Conservation (phyloP, 2,797 vertebrate genomes). For the Galago senegalensis region DNA sequence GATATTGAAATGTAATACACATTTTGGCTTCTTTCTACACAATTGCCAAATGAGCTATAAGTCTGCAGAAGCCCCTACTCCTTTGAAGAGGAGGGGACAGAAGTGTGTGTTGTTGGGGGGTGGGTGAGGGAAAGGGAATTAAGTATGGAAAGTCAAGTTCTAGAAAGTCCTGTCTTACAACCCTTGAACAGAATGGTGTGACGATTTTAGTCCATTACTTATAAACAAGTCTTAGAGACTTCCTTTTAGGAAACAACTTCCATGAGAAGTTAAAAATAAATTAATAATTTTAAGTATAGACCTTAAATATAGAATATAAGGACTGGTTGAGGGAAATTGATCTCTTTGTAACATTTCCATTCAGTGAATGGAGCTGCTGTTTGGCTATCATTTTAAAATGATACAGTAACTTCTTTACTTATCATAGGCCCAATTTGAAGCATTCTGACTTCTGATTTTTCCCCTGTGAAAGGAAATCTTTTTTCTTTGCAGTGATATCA, state of each 20-base stretch:
- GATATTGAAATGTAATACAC: conserved; percentile 65
- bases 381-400: conserved; percentile 80
- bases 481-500: conserved; percentile 69
- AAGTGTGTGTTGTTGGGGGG: not conserved
- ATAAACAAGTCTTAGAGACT: conserved; percentile 75
- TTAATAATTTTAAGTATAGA: conserved; percentile 73
- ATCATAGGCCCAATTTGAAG: conserved; percentile 69
- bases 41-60: conserved; percentile 84
- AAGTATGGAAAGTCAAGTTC: conserved; percentile 52
- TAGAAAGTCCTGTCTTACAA: conserved; percentile 65
- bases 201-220: conserved; percentile 68
- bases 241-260: conserved; percentile 77
- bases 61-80: conserved; percentile 77
- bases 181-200: conserved; percentile 22
- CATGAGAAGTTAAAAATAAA: conserved; percentile 81
- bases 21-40: conserved; percentile 68
- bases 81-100: conserved; percentile 59
- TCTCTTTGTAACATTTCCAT: conserved; percentile 81
- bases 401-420: conserved; percentile 72
- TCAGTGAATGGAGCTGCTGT: conserved; percentile 84
- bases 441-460: conserved; percentile 73
- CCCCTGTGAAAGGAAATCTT: conserved; percentile 68
- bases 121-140: conserved; percentile 33
- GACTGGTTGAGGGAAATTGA: conserved; percentile 52
- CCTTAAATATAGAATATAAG: conserved; percentile 71